phyloP scores from a whole-genome alignment of 2,888 invertebrate genomes.

The Schizaphis graminum region DNA sequence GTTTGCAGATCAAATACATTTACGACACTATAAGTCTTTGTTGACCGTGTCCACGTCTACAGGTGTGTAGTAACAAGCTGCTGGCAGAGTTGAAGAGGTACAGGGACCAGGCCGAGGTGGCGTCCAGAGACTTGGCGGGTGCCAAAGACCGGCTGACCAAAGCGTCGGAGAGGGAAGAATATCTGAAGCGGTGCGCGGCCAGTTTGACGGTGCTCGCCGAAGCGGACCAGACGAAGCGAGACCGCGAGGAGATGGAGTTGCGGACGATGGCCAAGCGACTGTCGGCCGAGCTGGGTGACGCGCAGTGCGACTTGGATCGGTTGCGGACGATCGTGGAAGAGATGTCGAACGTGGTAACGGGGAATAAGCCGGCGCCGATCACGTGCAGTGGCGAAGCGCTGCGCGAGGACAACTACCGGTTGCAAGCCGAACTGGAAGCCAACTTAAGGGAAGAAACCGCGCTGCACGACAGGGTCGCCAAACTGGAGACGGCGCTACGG shows the following conservation, averaged over 20 bases:
- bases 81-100: not conserved
- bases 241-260: not conserved
- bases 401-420: not conserved
- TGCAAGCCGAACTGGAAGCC: not conserved
- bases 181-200: not conserved
- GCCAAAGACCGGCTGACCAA: not conserved
- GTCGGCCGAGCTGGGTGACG: not conserved
- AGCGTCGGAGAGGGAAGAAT: not conserved
- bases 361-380: not conserved
- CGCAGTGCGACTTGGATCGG: not conserved
- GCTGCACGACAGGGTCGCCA: not conserved
- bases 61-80: not conserved
- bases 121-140: not conserved
- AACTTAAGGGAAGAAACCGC: not conserved
- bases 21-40: not conserved
- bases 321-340: not conserved
- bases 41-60: not conserved
- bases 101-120: not conserved
- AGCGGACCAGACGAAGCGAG: not conserved
- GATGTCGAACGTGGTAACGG: not conserved
- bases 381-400: not conserved
- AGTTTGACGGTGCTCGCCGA: slow-evolving; percentile 4
- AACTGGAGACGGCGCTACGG: not conserved
- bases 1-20: not conserved
- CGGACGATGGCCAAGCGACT: not conserved